Base-by-base conservation (phyloP, 30 jellyfish, hydroid and myxozoan genomes). In the Cassiopea andromeda region DNA sequence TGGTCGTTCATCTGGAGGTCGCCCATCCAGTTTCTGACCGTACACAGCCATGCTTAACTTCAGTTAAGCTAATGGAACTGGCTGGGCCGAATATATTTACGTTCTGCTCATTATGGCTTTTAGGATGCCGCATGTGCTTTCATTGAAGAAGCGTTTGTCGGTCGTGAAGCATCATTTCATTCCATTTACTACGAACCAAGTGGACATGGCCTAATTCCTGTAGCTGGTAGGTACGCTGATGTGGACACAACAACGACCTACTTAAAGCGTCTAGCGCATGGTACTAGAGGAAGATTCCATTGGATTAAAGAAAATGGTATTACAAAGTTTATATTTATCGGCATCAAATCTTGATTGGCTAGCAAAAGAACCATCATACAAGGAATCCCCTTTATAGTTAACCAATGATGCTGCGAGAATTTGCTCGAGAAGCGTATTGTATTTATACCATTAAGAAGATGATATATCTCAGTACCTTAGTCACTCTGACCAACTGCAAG, bases 261-360 rank as follows among this genome's bases (percentile, higher is more conserved):
- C 59, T 80, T 93, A 18, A 83, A 90, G 61, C 86, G 83, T 7
- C 60, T 93, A 43, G 89, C 98, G 16, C 95, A 88, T 46, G 60
- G 84, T 12, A 64, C 91, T 2, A 77, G 89, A 18, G 98, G 98
- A 14, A 81, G 98, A 67, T 93, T 93, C 84, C 98, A 93, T 64
- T 88, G 98, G 97, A 54, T 88, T 27, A 82, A 76, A 18, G 87
- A 69, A 16, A 71, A 78, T 57, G 97, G 98, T 93, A 54, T 15
- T 43, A 3, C 2, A 27, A 61, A 8, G 19, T 50, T 50, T 50
- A 9, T 50, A 50, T 50, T 50, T 50, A 5, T 50, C 9, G 64
- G 8, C 64, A 2, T 5, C 64, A 50, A 2, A 50, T 50, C 5
- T 2, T 2, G 8, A 50, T 50, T n/a, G n/a, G n/a, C n/a, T n/a